Evolutionary conservation across 2,888 invertebrate genomes (phyloP).

Genomic region (Choristoneura rosaceana): DNA sequence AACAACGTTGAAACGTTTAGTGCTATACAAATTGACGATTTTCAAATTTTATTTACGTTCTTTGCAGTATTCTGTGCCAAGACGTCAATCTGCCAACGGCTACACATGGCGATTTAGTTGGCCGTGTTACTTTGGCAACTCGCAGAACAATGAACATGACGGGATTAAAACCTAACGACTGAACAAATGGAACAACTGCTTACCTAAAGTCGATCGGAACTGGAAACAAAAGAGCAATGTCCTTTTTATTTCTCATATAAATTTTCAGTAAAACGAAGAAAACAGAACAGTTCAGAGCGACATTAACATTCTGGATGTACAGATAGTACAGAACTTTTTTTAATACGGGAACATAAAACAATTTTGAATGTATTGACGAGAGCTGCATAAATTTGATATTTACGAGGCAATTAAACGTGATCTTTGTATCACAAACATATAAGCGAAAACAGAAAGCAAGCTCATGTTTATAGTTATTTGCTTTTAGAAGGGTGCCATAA

Average conservation of each 20-base stretch:
- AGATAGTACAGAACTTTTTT: too few relatives aligned
- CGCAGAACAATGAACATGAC: background rate
- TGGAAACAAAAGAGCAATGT: too few relatives aligned
- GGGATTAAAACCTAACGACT: too few relatives aligned
- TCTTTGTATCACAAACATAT: background rate
- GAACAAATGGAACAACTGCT: too few relatives aligned
- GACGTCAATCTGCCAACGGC: background rate
- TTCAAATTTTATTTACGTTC: background rate
- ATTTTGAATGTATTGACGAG: background rate
- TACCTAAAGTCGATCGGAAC: too few relatives aligned
- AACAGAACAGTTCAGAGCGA: too few relatives aligned
- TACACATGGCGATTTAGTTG: background rate
- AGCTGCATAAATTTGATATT: background rate
- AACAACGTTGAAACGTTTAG: background rate
- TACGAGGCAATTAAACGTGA: background rate
- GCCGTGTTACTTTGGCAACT: background rate
- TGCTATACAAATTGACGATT: background rate
- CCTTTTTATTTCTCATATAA: too few relatives aligned
- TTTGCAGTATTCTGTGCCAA: background rate
- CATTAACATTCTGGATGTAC: too few relatives aligned
- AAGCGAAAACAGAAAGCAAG: background rate
- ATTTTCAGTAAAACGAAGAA: too few relatives aligned
- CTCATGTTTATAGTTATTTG: background rate
- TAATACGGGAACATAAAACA: too few relatives aligned
- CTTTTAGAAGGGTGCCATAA: conserved; percentile 11